Conservation (phyloP, 1,140 invertebrate genomes). For the Caerostris darwini region DNA sequence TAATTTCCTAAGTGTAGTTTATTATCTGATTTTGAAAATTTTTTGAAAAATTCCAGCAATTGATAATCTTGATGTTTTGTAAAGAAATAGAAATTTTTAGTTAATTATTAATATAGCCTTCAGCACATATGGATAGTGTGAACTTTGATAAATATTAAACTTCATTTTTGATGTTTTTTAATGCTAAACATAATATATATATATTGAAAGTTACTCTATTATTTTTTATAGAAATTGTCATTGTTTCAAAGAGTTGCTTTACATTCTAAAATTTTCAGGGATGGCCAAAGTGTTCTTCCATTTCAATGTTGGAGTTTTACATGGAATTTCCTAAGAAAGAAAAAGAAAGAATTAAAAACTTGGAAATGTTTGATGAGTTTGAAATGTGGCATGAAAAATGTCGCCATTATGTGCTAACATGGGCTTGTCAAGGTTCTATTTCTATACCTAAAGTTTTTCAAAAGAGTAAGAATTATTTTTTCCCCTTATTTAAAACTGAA, state of each 20-base stretch:
- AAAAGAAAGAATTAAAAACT: slow-evolving; percentile 80
- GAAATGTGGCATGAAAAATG: slow-evolving; percentile 84
- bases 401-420: slow-evolving; percentile 83
- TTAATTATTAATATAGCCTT: too few species aligned
- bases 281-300: slow-evolving; percentile 81
- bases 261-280: slow-evolving; percentile 81
- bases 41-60: too few species aligned
- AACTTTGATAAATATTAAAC: too few species aligned
- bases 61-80: too few species aligned
- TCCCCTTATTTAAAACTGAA: too few species aligned
- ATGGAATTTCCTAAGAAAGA: slow-evolving; percentile 80
- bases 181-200: background rate
- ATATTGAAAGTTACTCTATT: background rate
- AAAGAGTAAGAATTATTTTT: background rate
- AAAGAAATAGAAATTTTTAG: too few species aligned
- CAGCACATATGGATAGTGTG: too few species aligned
- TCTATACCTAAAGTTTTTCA: background rate
- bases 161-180: too few species aligned
- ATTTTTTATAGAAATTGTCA: background rate
- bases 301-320: slow-evolving; percentile 83
- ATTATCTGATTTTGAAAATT: too few species aligned
- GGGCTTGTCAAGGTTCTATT: slow-evolving; percentile 80
- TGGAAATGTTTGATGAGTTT: slow-evolving; percentile 85
- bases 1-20: too few species aligned
- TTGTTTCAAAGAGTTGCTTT: background rate